Percentiles rank a stretch among this genome's conserved stretches.
These are phyloP conservation scores for Tychaedon coryphoeus DNA, from an alignment of 2,113 vertebrate genomes.

Conservation along the genomic window DNA sequence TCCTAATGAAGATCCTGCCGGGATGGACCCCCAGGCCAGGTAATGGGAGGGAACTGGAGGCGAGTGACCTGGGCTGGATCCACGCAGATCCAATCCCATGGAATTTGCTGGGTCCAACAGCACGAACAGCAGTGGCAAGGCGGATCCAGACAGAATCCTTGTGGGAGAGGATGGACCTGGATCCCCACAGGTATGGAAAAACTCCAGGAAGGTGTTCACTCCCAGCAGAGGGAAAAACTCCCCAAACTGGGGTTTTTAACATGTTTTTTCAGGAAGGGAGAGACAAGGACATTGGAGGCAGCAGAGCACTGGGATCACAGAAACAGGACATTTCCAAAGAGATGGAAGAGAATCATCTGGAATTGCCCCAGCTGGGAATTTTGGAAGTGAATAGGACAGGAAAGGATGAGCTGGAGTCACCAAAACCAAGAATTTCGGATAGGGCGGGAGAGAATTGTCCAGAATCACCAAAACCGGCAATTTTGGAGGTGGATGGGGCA, in stretches of 20 bases:
- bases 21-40: background rate
- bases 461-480: accelerated
- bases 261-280: background rate
- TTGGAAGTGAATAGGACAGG: accelerated
- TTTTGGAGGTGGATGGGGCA: background rate
- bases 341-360: background rate
- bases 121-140: background rate
- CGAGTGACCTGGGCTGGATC: background rate
- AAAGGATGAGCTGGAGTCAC: background rate
- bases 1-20: accelerated
- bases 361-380: background rate
- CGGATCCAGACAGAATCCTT: background rate
- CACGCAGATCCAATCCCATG: no score
- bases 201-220: background rate
- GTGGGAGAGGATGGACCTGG: background rate
- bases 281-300: accelerated
- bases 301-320: accelerated
- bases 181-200: background rate
- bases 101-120: background rate
- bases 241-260: accelerated
- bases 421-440: background rate
- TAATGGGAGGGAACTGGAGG: background rate
- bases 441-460: background rate
- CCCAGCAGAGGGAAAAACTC: background rate
- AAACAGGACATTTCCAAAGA: no score